A percentile compares a stretch with the other conserved stretches of the same genome.
Evolutionary conservation across 2,113 vertebrate species (phyloP).

Genomic region (Limanda limanda): DNA sequence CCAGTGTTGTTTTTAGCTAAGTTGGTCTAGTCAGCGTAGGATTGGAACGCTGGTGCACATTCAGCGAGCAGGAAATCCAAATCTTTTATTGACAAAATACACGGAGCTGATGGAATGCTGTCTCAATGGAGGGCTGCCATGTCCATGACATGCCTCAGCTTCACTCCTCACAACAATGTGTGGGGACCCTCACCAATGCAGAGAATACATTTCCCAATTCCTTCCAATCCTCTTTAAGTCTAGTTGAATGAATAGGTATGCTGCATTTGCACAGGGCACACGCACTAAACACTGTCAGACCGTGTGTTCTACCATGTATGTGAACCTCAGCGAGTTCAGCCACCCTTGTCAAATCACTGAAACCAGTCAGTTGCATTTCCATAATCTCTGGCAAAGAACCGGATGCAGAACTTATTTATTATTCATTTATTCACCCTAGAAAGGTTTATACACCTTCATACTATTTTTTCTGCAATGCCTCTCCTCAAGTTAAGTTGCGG

Average conservation of each 20-base stretch:
- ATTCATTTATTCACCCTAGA: neutral
- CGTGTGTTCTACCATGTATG: slow-evolving; percentile 55
- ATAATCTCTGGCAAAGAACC: slow-evolving; percentile 45
- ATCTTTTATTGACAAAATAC: slow-evolving; percentile 64
- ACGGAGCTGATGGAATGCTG: slow-evolving; percentile 54
- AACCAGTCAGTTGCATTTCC: slow-evolving; percentile 53
- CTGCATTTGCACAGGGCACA: slow-evolving; percentile 59
- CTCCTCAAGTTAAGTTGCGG: neutral
- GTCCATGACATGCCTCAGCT: slow-evolving; percentile 61
- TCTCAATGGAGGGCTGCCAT: slow-evolving; percentile 58
- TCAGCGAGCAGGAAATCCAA: slow-evolving; percentile 56
- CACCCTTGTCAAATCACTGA: slow-evolving; percentile 36
- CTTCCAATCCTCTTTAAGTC: slow-evolving; percentile 66
- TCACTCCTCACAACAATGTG: slow-evolving; percentile 48
- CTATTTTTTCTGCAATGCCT: neutral
- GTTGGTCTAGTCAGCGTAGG: slow-evolving; percentile 10
- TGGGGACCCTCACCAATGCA: slow-evolving; percentile 43
- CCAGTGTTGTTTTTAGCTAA: slow-evolving; percentile 39
- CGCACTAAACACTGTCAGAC: slow-evolving; percentile 61
- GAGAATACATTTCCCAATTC: slow-evolving; percentile 68
- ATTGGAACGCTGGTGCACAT: slow-evolving; percentile 27
- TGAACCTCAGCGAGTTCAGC: slow-evolving; percentile 30
- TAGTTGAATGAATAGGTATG: slow-evolving; percentile 67
- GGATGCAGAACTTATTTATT: neutral
- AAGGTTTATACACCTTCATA: neutral